Evolutionary conservation across 2,888 invertebrate genomes (phyloP).

Genomic region (Idaea straminata): DNA sequence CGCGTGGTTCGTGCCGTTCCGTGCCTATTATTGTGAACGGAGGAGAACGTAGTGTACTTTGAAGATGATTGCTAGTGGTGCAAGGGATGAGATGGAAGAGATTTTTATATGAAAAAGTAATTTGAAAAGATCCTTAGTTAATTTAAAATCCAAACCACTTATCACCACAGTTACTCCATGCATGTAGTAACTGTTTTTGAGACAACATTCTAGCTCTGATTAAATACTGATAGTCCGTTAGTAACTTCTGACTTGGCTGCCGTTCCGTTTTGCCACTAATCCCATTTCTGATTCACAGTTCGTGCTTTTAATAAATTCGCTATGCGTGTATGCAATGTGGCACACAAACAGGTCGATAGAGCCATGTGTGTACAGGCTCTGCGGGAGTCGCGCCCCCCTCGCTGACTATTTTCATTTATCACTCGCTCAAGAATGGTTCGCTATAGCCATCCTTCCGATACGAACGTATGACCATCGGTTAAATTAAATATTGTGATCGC

Average conservation of each 20-base stretch:
- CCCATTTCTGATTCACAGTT: not conserved
- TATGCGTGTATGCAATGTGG: constrained; percentile 32
- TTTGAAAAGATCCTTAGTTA: not conserved
- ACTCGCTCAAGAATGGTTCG: constrained; percentile 48
- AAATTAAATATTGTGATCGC: constrained; percentile 12
- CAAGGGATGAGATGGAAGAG: constrained; percentile 29
- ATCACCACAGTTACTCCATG: not conserved
- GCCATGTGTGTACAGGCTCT: constrained; percentile 74
- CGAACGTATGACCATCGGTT: constrained; percentile 4
- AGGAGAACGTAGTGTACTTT: constrained; percentile 47
- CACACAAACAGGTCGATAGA: constrained; percentile 60
- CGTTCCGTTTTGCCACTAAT: not conserved
- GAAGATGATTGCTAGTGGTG: constrained; percentile 16
- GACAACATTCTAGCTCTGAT: not conserved
- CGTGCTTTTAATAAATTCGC: constrained; percentile 26
- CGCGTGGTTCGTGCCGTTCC: constrained; percentile 74
- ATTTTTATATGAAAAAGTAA: constrained; percentile 13
- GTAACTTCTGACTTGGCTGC: not conserved
- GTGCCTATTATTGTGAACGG: constrained; percentile 56
- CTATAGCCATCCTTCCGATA: constrained; percentile 40
- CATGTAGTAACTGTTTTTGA: not conserved
- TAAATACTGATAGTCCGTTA: not conserved
- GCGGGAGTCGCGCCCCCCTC: constrained; percentile 72
- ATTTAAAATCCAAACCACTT: no score
- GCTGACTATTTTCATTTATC: constrained; percentile 78